Conservation (phyloP, 2,888 invertebrate species). For the Eupelmus urozonus region DNA sequence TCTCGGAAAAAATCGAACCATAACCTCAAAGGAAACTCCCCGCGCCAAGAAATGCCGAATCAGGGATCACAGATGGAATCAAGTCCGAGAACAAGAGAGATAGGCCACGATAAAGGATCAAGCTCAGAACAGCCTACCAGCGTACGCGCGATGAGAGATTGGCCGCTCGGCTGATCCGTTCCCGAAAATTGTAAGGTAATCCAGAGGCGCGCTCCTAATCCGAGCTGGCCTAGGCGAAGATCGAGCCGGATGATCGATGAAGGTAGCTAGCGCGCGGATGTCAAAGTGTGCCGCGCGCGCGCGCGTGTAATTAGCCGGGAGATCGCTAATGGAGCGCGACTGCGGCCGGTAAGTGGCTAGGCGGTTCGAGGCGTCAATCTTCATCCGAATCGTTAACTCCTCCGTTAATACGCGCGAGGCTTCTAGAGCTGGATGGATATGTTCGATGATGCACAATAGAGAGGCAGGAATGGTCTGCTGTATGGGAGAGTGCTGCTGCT, state of each 20-base stretch:
- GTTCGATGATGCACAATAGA: neutral
- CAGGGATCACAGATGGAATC: conserved; percentile 27
- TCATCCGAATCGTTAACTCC: conserved; percentile 50
- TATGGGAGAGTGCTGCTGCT: neutral
- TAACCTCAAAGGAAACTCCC: no score
- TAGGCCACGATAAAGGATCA: conserved; percentile 30
- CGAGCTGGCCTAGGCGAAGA: conserved; percentile 56
- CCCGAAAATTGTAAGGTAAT: conserved; percentile 55
- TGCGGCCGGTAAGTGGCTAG: conserved; percentile 30
- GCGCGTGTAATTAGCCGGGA: conserved; percentile 56
- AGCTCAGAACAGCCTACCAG: neutral
- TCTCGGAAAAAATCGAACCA: no score
- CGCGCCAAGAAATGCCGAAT: neutral
- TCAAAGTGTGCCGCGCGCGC: conserved; percentile 67
- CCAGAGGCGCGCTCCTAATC: conserved; percentile 26
- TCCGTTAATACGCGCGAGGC: conserved; percentile 20
- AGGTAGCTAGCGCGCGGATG: conserved; percentile 65
- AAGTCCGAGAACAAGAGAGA: neutral
- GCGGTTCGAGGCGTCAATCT: conserved; percentile 47
- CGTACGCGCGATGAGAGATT: conserved; percentile 4
- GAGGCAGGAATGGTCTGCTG: neutral
- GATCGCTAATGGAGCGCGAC: conserved; percentile 57
- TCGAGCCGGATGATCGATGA: conserved; percentile 71
- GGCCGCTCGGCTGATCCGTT: conserved; percentile 18
- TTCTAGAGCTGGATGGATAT: neutral